A percentile compares a stretch with the other conserved stretches of the same genome.
Conservation (phyloP, 2,888 invertebrate species). For the Dolomedes plantarius region DNA sequence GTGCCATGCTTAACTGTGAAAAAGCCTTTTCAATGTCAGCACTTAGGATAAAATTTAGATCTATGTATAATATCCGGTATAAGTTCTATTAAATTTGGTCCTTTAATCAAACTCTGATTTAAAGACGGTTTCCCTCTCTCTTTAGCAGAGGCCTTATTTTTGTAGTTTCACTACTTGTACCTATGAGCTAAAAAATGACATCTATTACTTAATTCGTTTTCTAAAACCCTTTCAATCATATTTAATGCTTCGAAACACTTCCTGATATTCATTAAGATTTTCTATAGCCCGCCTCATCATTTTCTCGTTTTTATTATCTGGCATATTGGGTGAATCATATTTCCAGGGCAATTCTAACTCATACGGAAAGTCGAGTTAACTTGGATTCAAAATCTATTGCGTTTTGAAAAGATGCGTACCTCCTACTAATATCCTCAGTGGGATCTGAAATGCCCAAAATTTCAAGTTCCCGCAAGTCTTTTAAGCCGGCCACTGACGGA, state of each 20-base stretch:
- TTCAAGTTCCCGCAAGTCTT: background rate
- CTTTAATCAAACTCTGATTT: background rate
- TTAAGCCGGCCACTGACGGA: too few relatives aligned
- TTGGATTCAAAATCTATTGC: background rate
- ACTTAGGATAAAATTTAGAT: background rate
- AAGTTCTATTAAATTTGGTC: background rate
- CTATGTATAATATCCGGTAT: background rate
- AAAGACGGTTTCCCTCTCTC: background rate
- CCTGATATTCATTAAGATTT: background rate
- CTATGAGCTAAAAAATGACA: slow-evolving; percentile 1
- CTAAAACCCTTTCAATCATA: background rate
- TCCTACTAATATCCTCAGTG: background rate
- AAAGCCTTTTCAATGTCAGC: background rate
- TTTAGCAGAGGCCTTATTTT: background rate
- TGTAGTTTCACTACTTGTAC: background rate
- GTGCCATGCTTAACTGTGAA: background rate
- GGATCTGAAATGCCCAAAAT: background rate
- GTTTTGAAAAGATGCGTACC: background rate
- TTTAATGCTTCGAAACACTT: background rate
- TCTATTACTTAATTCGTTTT: background rate
- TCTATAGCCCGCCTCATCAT: background rate
- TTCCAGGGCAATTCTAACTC: background rate
- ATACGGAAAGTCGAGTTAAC: background rate
- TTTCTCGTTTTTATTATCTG: background rate
- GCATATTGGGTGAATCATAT: too few relatives aligned